A percentile compares a stretch with the other conserved stretches of the same genome.
Conservation (phyloP, 2,113 vertebrate genomes). For the Chaenogobius annularis region DNA sequence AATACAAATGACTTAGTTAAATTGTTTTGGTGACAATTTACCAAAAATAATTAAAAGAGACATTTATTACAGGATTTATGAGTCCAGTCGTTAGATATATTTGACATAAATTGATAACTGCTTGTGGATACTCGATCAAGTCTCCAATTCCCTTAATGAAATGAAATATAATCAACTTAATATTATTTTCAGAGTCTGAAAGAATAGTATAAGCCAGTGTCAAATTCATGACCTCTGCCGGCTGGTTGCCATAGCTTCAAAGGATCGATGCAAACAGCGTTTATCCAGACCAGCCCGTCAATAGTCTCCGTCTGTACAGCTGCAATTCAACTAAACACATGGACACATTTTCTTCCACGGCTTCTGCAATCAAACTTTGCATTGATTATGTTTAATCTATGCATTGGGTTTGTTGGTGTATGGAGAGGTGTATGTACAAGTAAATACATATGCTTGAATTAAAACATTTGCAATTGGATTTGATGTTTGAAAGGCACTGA, state of each 20-base stretch:
- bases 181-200: neutral
- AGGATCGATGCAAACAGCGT: conserved; percentile 12
- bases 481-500: too few relatives aligned
- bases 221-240: neutral
- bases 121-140: neutral
- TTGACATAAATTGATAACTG: neutral
- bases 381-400: conserved; percentile 1
- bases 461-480: too few relatives aligned
- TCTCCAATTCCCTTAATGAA: neutral
- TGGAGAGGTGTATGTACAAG: too few relatives aligned
- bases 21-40: too few relatives aligned
- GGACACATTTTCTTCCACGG: neutral
- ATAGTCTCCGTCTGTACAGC: conserved; percentile 3
- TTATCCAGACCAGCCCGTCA: conserved; percentile 3
- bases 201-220: neutral
- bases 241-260: neutral
- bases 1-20: too few relatives aligned
- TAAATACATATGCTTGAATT: neutral
- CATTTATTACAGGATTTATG: neutral
- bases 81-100: neutral
- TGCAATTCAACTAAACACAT: conserved; percentile 1
- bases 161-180: neutral
- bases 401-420: neutral
- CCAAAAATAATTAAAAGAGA: neutral
- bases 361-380: neutral